Evolutionary conservation across 1,140 invertebrate genomes (phyloP), one percentile per base, ranked within the genome.

Genomic region (Anastrepha obliqua): DNA sequence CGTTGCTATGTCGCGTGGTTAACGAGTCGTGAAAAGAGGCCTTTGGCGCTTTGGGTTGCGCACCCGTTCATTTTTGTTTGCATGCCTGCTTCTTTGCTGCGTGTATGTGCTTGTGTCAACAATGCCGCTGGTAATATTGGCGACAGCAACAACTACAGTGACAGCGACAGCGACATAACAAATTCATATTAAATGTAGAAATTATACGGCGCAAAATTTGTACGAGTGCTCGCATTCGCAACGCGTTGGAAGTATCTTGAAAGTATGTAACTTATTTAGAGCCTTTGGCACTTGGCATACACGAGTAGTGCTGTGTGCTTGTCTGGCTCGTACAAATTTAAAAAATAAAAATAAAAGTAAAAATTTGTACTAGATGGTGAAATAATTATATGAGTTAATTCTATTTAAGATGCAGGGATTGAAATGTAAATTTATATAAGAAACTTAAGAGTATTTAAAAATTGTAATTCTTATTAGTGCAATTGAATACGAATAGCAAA

Each of bases 101-200:
- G 3, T 9, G 17, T n/a, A 20, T 55, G 42, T 67, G 15, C 5
- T 5, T 70, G 9, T 44, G 42, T 89, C 90, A 91, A 90, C 91
- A 89, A 90, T 91, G 91, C 89, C 89, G 89, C 88, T 91, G 85
- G 87, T 70, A 88, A 89, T 91, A 29, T 29, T 89, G 87, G 89
- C 90, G 90, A 91, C 91, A 91, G 74, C 74, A 55, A 15, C 29
- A 29, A 29, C 29, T 29, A 29, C 29, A 29, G 29, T 29, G 29
- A 29, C 29, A 29, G 89, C 90, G 90, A 91, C 91, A 91, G 74
- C 74, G 20, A 15, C 51, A 81, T 55, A 81, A 81, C 17, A 81
- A 81, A 81, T 81, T 81, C 74, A 55, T 13, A 81, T 81, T 9
- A 81, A 81, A 81, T 81, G 47, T 81, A 11, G 47, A 81, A 81